These are phyloP conservation scores for Drosophila meridiana DNA, from an alignment of 2,888 invertebrate species.

Conservation along the genomic window DNA sequence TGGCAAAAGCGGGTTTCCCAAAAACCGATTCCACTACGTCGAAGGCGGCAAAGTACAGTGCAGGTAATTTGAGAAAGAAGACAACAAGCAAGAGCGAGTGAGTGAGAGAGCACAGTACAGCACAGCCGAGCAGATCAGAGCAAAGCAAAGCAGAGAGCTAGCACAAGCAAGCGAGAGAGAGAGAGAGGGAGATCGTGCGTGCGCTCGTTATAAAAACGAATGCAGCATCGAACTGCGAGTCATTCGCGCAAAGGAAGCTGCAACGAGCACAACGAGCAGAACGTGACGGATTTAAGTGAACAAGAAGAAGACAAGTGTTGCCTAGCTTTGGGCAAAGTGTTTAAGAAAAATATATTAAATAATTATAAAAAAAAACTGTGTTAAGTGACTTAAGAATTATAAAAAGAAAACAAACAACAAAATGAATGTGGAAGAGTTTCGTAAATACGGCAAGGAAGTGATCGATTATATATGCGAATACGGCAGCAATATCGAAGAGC, in stretches of 20 bases:
- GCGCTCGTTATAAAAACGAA: conserved; percentile 71
- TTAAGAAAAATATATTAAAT: conserved; percentile 4
- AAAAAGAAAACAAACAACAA: conserved; percentile 47
- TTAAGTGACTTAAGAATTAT: conserved; percentile 21
- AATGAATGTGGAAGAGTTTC: conserved; percentile 92
- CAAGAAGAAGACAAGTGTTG: conserved; percentile 15
- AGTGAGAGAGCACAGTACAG: background rate
- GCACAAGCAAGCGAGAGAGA: conserved; percentile 20
- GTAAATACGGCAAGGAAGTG: conserved; percentile 91
- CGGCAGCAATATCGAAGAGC: conserved; percentile 88
- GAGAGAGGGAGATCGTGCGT: conserved; percentile 7
- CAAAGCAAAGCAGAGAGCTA: conserved; percentile 12
- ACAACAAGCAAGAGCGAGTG: conserved; percentile 32
- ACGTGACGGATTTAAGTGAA: conserved; percentile 41
- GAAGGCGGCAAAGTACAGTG: conserved; percentile 26
- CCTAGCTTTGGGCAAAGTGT: conserved; percentile 15
- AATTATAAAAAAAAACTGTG: background rate
- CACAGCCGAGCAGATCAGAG: background rate
- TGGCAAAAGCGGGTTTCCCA: conserved; percentile 68
- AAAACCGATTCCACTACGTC: conserved; percentile 27
- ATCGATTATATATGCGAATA: conserved; percentile 94
- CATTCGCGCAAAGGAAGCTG: conserved; percentile 79
- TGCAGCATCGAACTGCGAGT: conserved; percentile 55
- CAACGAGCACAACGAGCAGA: conserved; percentile 51
- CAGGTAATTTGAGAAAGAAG: conserved; percentile 47